A percentile compares a stretch with the other conserved stretches of the same genome.
phyloP scores from a whole-genome alignment of 30 jellyfish, hydroid and myxozoan genomes.

The Aurelia sp. region DNA sequence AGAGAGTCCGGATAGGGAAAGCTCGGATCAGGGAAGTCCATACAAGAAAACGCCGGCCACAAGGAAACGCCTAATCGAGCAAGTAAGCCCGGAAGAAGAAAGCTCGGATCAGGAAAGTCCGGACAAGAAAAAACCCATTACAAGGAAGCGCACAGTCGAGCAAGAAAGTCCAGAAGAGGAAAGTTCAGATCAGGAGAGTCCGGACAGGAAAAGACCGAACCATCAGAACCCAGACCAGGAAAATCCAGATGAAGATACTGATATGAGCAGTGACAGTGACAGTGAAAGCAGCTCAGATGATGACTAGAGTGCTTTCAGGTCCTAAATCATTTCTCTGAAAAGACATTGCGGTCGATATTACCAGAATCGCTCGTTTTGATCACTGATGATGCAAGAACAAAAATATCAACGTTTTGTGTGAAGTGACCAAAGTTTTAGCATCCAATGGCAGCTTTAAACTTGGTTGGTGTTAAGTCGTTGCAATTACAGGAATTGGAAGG shows the following conservation, averaged over 20 bases:
- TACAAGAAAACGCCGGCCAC: conserved; percentile 9
- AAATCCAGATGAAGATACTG: conserved; percentile 60
- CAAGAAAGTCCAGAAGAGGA: conserved; percentile 33
- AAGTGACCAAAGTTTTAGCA: too few relatives aligned
- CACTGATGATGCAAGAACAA: too few relatives aligned
- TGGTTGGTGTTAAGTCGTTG: too few relatives aligned
- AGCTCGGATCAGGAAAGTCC: conserved; percentile 11
- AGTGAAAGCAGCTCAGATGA: conserved; percentile 32
- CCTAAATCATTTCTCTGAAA: too few relatives aligned
- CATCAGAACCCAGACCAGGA: background rate
- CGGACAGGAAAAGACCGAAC: background rate
- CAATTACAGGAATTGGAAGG: too few relatives aligned
- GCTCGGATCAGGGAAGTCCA: too few relatives aligned
- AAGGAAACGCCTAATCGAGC: background rate
- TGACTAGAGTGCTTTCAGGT: background rate
- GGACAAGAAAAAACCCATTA: conserved; percentile 8
- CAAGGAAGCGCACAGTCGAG: background rate
- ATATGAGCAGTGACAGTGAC: conserved; percentile 15
- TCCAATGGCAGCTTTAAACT: too few relatives aligned
- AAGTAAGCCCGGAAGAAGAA: conserved; percentile 18
- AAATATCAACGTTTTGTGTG: too few relatives aligned
- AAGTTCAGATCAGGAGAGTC: conserved; percentile 7
- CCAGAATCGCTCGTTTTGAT: too few relatives aligned
- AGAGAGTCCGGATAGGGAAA: conserved; percentile 10
- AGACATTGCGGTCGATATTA: too few relatives aligned